Evolutionary conservation across 2,888 invertebrate species (phyloP).

Genomic region (Andrena haemorrhoa): DNA sequence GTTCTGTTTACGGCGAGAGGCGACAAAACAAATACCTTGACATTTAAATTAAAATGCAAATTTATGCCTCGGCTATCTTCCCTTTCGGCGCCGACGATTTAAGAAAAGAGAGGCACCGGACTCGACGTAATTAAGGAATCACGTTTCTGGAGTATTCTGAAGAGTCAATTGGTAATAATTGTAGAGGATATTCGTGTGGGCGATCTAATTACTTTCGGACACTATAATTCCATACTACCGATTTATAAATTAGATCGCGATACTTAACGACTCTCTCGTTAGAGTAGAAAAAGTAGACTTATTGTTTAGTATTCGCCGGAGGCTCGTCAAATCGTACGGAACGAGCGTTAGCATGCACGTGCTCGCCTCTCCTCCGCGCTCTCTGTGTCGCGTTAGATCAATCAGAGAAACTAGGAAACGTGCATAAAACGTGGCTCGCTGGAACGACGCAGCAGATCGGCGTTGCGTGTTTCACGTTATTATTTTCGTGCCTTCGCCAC

Average conservation of each 20-base stretch:
- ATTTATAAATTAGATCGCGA: too few relatives aligned
- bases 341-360: conserved; percentile 25
- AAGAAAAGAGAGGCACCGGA: neutral
- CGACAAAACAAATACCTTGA: conserved; percentile 47
- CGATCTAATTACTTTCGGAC: too few relatives aligned
- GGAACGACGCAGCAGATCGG: neutral
- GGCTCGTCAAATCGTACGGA: neutral
- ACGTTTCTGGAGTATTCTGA: neutral
- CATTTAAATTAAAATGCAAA: conserved; percentile 47
- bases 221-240: too few relatives aligned
- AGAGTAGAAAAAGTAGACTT: neutral
- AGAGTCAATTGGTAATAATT: neutral
- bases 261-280: too few relatives aligned
- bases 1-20: neutral
- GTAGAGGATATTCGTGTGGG: too few relatives aligned
- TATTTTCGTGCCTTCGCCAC: conserved; percentile 27
- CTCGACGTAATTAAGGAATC: neutral
- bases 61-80: neutral
- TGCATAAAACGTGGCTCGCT: conserved; percentile 6
- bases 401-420: conserved; percentile 41
- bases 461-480: neutral
- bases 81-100: neutral
- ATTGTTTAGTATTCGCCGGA: neutral
- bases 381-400: conserved; percentile 40
- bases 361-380: conserved; percentile 23